phyloP scores from a whole-genome alignment of 2,113 vertebrate species.

The Gallinago media region DNA sequence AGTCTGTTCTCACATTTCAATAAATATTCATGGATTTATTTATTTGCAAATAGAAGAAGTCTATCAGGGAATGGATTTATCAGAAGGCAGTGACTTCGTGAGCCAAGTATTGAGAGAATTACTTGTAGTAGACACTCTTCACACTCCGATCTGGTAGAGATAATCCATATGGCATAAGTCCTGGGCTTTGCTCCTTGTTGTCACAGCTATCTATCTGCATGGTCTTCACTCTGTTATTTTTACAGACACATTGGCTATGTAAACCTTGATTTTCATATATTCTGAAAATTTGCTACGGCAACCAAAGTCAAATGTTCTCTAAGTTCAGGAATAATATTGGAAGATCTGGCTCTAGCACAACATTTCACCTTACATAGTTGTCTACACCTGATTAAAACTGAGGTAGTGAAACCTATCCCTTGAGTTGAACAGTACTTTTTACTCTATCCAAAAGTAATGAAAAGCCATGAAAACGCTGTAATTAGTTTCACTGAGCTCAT shows the following conservation, averaged over 20 bases:
- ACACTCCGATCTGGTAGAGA: neutral
- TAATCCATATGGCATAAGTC: fast-evolving
- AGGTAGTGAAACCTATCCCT: neutral
- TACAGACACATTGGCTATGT: neutral
- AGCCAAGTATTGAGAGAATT: neutral
- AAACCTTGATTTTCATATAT: neutral
- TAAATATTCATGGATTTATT: neutral
- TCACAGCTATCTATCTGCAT: neutral
- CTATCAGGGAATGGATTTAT: neutral
- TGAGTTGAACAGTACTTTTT: neutral
- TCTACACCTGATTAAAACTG: neutral
- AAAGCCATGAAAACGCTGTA: neutral
- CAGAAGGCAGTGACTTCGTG: neutral
- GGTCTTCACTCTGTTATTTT: neutral
- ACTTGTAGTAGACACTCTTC: neutral
- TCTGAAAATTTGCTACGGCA: neutral
- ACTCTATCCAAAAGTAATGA: neutral
- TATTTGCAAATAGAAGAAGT: neutral
- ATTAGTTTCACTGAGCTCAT: neutral
- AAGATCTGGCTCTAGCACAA: neutral
- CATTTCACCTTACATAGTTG: neutral
- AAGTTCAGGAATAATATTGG: neutral
- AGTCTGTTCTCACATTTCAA: neutral
- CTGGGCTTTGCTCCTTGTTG: neutral
- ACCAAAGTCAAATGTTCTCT: neutral